Evolutionary conservation across 2,888 invertebrate species (phyloP).

Genomic region (Papilio gigon): DNA sequence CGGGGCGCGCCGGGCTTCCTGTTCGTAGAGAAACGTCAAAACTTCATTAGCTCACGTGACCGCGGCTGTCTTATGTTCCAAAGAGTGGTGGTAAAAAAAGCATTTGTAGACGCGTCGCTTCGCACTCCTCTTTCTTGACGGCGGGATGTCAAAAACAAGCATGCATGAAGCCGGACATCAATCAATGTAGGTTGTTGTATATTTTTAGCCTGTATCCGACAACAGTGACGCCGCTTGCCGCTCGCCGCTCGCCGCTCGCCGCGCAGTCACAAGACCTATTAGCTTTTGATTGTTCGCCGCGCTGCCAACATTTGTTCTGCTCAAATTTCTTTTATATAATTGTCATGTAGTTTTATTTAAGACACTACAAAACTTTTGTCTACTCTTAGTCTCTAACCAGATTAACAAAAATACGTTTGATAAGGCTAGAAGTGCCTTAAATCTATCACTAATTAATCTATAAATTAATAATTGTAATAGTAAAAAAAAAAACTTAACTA

Average conservation of each 20-base stretch:
- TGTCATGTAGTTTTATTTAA: neutral
- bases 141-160: conserved; percentile 72
- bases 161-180: conserved; percentile 73
- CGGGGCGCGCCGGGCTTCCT: conserved; percentile 62
- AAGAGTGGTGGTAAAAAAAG: conserved; percentile 62
- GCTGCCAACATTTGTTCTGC: conserved; percentile 11
- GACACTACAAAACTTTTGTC: neutral
- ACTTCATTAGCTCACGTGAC: conserved; percentile 54
- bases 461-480: too few species aligned
- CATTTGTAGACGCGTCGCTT: conserved; percentile 59
- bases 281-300: conserved; percentile 25
- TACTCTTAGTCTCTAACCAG: neutral
- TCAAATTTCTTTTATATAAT: conserved; percentile 23
- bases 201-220: conserved; percentile 66
- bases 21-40: conserved; percentile 55
- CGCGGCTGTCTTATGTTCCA: conserved; percentile 62
- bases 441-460: too few species aligned
- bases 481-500: too few species aligned
- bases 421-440: too few species aligned
- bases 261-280: conserved; percentile 28
- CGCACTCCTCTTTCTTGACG: conserved; percentile 72
- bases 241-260: neutral
- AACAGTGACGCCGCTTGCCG: conserved; percentile 48
- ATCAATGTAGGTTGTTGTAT: conserved; percentile 71
- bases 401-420: neutral